Evolutionary conservation across 2,888 invertebrate species (phyloP).

Genomic region (Caenorhabditis zanzibari): DNA sequence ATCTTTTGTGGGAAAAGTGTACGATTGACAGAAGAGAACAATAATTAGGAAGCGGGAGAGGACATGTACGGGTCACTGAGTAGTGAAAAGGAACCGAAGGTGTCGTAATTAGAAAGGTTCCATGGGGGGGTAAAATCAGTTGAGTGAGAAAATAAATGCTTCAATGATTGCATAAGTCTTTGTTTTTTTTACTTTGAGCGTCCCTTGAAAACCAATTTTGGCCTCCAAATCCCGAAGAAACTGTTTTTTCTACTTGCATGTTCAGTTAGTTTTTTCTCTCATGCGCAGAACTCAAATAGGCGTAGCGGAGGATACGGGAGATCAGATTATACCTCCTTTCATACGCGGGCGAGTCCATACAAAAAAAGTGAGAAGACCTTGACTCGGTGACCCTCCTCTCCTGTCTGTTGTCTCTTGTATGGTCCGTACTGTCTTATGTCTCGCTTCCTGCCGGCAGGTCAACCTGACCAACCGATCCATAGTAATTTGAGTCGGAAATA

Average conservation of each 20-base stretch:
- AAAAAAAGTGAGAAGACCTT: slow-evolving; percentile 52
- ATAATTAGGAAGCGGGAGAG: slow-evolving; percentile 30
- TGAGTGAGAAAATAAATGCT: not conserved
- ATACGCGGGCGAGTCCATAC: slow-evolving; percentile 16
- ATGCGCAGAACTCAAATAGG: slow-evolving; percentile 19
- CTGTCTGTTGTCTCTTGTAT: slow-evolving; percentile 30
- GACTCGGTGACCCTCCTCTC: slow-evolving; percentile 43
- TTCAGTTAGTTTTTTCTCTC: not conserved
- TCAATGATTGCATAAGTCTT: not conserved
- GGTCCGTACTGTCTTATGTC: slow-evolving; percentile 31
- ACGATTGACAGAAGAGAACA: slow-evolving; percentile 13
- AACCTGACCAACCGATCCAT: slow-evolving; percentile 27
- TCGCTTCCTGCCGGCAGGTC: slow-evolving; percentile 37
- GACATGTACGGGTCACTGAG: slow-evolving; percentile 42
- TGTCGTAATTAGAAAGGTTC: slow-evolving; percentile 30
- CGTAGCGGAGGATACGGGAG: not conserved
- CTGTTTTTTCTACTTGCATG: too few relatives aligned
- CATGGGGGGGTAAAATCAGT: not conserved
- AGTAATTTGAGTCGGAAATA: slow-evolving; percentile 53
- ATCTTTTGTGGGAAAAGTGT: slow-evolving; percentile 44
- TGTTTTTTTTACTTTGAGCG: not conserved
- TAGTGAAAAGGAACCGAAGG: slow-evolving; percentile 35
- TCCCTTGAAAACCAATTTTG: not conserved
- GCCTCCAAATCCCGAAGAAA: not conserved
- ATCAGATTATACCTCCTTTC: slow-evolving; percentile 31